Evolutionary conservation across 2,888 invertebrate genomes (phyloP).

Genomic region (Dicranocentrus wangi): DNA sequence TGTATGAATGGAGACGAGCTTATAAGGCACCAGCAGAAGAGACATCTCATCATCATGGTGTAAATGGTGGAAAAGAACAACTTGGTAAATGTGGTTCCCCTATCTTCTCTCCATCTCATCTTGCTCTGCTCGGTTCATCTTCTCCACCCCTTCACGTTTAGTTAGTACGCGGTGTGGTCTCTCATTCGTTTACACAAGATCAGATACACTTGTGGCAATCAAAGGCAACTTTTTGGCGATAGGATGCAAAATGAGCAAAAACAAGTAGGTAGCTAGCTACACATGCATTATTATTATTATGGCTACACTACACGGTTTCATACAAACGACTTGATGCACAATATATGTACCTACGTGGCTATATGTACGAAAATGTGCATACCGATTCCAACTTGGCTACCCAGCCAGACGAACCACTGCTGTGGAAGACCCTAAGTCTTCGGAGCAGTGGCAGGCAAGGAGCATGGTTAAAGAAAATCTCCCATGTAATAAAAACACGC

Average conservation of each 20-base stretch:
- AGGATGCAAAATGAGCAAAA: conserved; percentile 5
- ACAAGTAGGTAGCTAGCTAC: conserved; percentile 4
- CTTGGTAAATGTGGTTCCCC: not conserved
- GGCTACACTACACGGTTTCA: no score
- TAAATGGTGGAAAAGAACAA: not conserved
- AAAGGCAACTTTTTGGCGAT: not conserved
- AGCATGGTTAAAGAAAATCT: not conserved
- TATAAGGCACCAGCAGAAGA: no score
- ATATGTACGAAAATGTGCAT: not conserved
- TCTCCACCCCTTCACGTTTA: conserved; percentile 29
- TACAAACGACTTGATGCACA: no score
- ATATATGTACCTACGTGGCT: no score
- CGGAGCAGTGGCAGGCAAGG: not conserved
- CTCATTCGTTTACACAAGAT: not conserved
- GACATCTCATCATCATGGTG: no score
- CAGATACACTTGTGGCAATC: not conserved
- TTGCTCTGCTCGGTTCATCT: conserved; percentile 10
- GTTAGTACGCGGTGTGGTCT: conserved; percentile 12
- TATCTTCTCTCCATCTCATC: not conserved
- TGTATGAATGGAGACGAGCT: no score
- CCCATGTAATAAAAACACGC: not conserved
- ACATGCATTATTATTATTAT: not conserved
- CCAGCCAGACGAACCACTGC: not conserved
- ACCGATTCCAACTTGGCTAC: not conserved
- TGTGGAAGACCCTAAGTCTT: conserved; percentile 1